Evolutionary conservation across 2,113 vertebrate species (phyloP).

Genomic region (Dendrocopos noguchii): DNA sequence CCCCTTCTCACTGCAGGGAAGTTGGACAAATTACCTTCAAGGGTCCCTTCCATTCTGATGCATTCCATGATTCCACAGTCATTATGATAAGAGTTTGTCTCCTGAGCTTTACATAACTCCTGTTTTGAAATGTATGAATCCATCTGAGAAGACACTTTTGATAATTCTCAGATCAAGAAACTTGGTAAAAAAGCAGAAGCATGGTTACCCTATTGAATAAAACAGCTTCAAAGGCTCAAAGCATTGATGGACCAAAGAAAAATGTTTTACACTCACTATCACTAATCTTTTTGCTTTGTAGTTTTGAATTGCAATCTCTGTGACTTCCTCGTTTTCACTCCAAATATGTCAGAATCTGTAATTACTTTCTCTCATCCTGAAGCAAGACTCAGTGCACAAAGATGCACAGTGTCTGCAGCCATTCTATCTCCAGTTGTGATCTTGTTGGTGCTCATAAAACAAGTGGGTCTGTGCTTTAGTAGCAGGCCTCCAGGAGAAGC

Average conservation of each 20-base stretch:
- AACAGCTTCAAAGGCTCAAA: not conserved
- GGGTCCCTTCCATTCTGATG: too few species aligned
- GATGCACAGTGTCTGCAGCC: not conserved
- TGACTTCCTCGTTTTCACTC: not conserved
- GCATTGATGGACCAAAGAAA: not conserved
- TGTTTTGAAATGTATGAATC: not conserved
- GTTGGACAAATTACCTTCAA: too few species aligned
- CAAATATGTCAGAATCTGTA: not conserved
- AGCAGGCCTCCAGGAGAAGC: not conserved
- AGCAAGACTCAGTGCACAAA: not conserved
- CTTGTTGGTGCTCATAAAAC: not conserved
- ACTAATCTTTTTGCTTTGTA: not conserved
- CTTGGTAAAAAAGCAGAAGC: not conserved
- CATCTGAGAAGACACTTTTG: not conserved
- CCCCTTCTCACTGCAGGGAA: too few species aligned
- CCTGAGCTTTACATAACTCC: not conserved
- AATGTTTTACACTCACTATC: not conserved
- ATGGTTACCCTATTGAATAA: not conserved
- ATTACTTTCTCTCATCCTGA: not conserved
- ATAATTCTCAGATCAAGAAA: not conserved
- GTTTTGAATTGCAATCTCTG: not conserved
- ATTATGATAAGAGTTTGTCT: too few species aligned
- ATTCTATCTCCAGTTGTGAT: slow-evolving; percentile 7
- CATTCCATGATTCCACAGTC: too few species aligned
- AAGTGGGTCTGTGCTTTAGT: not conserved